Conservation (phyloP, 2,113 vertebrate species). For the Camarhynchus parvulus region DNA sequence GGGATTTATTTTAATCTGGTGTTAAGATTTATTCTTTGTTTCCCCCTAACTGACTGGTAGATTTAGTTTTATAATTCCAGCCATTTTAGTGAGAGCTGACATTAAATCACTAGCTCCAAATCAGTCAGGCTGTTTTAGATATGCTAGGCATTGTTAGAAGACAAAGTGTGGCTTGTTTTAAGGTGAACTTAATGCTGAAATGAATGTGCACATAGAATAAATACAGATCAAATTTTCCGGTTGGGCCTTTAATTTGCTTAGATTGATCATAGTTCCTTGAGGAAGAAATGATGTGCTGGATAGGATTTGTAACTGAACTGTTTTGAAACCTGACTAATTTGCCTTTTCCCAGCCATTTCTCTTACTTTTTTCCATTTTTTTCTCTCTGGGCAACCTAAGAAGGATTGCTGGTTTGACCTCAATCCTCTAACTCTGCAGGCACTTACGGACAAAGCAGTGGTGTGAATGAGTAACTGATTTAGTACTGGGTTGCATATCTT, state of each 20-base stretch:
- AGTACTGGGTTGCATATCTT: neutral
- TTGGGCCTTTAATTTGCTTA: neutral
- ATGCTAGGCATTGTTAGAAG: neutral
- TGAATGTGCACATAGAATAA: neutral
- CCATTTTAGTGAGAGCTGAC: neutral
- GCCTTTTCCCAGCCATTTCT: neutral
- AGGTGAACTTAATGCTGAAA: neutral
- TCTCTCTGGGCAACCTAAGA: neutral
- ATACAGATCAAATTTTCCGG: neutral
- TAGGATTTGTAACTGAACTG: neutral
- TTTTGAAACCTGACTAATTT: neutral
- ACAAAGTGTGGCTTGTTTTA: neutral
- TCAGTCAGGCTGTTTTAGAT: neutral
- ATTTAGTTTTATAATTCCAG: neutral
- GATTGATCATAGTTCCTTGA: neutral
- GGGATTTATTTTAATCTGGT: neutral
- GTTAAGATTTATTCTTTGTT: neutral
- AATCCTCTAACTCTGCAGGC: neutral
- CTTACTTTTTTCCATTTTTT: neutral
- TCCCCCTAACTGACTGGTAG: neutral
- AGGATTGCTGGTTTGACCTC: neutral
- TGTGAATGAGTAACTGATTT: neutral
- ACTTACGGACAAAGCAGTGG: neutral
- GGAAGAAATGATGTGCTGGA: neutral
- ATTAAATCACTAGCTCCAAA: neutral